Evolutionary conservation across 2,888 invertebrate species (phyloP), one percentile per base, ranked within the genome.

Genomic region (Mantis religiosa): DNA sequence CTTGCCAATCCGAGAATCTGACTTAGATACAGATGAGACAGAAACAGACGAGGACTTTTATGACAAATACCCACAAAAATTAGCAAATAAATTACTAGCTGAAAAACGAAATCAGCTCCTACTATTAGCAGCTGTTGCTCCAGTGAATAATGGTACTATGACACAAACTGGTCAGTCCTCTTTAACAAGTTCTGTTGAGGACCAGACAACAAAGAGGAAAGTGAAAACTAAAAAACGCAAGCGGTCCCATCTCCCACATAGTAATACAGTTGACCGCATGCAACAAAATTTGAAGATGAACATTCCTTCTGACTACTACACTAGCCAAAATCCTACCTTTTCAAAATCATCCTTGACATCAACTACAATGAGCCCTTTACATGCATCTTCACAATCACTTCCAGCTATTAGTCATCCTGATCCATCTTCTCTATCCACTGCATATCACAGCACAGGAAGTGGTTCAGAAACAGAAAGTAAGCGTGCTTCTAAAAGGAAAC

Each of bases 21-120:
- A 98, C 93, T 94, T 98, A 87, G 97, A 97, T 91, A 98, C 98
- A 0, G 96, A 96, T 27, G 97, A 97, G 93, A 96, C 97, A 87
- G 97, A 97, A 90, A 97, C 97, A 0, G 97, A 97, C 92, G 97
- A 97, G 93, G 97, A 97, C 91, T 97, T 97, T 93, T 98, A 97
- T 92, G 97, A 98, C 92, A 95, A 97, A 91, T 95, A 97, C 93
- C 97, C 97, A 0, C 97, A 97, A 91, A 95, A 94, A 91, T 93
- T 96, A 90, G 97, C 96, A 2, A 96, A 95, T 91, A 96, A 97
- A 92, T 91, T 97, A 88, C 92, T 97, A 86, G 96, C 96, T 20
- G 97, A 97, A 92, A 97, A 97, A 92, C 95, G 97, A 6, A 96
- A 96, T 91, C 96, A 96, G 90, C 92, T 96, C 88, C 92, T 96